Percentiles rank a stretch among this genome's conserved stretches.
Conservation (phyloP, 2,797 vertebrate species). For the Coregonus sp. region DNA sequence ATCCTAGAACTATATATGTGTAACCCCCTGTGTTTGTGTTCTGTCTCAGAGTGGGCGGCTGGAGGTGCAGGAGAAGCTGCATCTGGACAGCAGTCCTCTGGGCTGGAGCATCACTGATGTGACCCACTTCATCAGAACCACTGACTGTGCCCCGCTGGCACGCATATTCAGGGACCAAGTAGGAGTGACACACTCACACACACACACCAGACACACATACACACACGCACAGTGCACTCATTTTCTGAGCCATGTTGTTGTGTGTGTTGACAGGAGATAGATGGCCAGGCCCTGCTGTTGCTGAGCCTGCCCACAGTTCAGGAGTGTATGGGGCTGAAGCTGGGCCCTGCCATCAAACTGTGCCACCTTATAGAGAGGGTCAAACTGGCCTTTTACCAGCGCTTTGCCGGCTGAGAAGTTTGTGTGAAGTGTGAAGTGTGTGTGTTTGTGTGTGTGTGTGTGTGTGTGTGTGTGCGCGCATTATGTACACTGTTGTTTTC, state of each 20-base stretch:
- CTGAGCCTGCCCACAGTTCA: slow-evolving; percentile 84
- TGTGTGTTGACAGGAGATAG: slow-evolving; percentile 77
- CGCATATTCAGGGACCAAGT: slow-evolving; percentile 84
- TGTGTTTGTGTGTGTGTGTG: background rate
- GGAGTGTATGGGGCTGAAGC: slow-evolving; percentile 85
- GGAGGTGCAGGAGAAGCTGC: slow-evolving; percentile 20
- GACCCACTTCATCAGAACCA: slow-evolving; percentile 81
- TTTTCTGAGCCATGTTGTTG: background rate
- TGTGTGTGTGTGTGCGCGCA: background rate
- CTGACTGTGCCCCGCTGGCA: slow-evolving; percentile 79
- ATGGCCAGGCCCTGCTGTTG: slow-evolving; percentile 82
- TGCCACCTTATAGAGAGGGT: slow-evolving; percentile 85
- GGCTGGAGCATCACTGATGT: slow-evolving; percentile 81
- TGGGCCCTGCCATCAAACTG: slow-evolving; percentile 83
- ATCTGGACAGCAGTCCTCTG: slow-evolving; percentile 79
- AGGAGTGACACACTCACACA: slow-evolving; percentile 15
- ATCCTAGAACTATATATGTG: background rate
- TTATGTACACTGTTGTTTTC: background rate
- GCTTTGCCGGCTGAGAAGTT: slow-evolving; percentile 77
- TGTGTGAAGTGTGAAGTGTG: background rate
- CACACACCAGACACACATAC: background rate
- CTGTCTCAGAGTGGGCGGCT: slow-evolving; percentile 6
- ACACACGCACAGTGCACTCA: background rate
- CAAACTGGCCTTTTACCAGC: slow-evolving; percentile 85
- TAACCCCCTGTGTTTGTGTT: background rate